Base-by-base conservation (phyloP, 2,888 invertebrate genomes). In the Mantis religiosa region DNA sequence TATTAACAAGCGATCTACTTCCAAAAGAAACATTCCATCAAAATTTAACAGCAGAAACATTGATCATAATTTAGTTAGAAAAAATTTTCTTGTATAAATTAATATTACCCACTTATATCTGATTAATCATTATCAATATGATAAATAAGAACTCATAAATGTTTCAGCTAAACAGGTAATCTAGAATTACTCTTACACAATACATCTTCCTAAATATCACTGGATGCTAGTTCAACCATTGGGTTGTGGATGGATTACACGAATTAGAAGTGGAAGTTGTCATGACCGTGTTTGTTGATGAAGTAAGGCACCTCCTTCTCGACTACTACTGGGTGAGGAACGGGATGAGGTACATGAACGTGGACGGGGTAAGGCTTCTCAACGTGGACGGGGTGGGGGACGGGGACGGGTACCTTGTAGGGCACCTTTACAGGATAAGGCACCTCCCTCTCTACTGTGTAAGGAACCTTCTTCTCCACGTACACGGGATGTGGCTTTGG, bases 391-490 rank as follows among this genome's bases (percentile, higher is more conserved):
- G 94, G 94, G 0, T 95, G 94, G 1, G 94, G 92, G 87, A 88
- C 81, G 6, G 87, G 87, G 14, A 87, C 88, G 86, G 90, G 89
- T 30, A 91, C 90, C 20, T 91, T 91, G 89, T 91, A 94, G 2
- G 94, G 94, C 0, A 95, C 94, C 89, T 93, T 93, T 4, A 94
- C 94, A 2, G 94, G 94, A 3, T 94, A 93, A 1, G 94, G 94
- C 1, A 94, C 93, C 90, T 93, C 93, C 15, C 93, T 92, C 85
- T 94, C 94, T 0, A 94, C 93, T 41, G 91, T 90, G 41, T 90
- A 90, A 8, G 92, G 91, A 28, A 91, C 90, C 54, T 91, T 90
- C 83, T 91, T 91, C 7, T 92, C 91, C 8, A 92, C 92, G 8
- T 92, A 92, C 0, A 92, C 92, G 6, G 92, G 9, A 92, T 90